Evolutionary conservation across 2,797 vertebrate genomes (phyloP).

Genomic region (Emys orbicularis): DNA sequence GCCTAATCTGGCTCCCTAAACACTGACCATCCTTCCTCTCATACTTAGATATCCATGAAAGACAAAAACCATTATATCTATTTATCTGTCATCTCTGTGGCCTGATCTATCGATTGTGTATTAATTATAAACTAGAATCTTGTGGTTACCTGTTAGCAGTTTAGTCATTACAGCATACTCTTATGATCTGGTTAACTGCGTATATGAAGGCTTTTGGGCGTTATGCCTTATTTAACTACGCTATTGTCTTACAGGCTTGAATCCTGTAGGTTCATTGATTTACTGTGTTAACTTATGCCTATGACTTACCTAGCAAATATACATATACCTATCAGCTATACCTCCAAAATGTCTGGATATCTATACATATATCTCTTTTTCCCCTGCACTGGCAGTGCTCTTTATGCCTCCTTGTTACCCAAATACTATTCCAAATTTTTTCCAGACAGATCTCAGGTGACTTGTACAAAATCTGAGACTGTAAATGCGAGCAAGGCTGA

Average conservation of each 20-base stretch:
- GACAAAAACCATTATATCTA: not conserved
- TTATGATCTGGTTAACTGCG: not conserved
- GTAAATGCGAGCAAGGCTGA: slow-evolving; percentile 27
- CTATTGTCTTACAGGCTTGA: not conserved
- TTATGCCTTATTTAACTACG: not conserved
- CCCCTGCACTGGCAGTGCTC: not conserved
- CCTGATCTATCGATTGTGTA: not conserved
- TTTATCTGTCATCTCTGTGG: not conserved
- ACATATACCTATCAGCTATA: not conserved
- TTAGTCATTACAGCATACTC: not conserved
- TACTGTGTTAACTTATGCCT: not conserved
- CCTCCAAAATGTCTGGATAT: not conserved
- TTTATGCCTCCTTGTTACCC: not conserved
- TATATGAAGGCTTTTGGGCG: not conserved
- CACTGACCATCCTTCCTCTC: not conserved
- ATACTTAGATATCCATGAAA: not conserved
- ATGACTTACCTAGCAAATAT: not conserved
- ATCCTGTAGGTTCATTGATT: not conserved
- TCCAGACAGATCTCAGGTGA: not conserved
- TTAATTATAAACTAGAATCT: not conserved
- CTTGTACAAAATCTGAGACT: not conserved
- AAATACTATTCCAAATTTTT: not conserved
- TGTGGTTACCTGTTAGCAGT: not conserved
- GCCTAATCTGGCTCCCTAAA: not conserved
- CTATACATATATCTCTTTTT: not conserved